Percentiles rank a stretch among this genome's conserved stretches.
These are phyloP conservation scores for Sebastes iracundus DNA, from an alignment of 2,797 vertebrate genomes.

Conservation along the genomic window DNA sequence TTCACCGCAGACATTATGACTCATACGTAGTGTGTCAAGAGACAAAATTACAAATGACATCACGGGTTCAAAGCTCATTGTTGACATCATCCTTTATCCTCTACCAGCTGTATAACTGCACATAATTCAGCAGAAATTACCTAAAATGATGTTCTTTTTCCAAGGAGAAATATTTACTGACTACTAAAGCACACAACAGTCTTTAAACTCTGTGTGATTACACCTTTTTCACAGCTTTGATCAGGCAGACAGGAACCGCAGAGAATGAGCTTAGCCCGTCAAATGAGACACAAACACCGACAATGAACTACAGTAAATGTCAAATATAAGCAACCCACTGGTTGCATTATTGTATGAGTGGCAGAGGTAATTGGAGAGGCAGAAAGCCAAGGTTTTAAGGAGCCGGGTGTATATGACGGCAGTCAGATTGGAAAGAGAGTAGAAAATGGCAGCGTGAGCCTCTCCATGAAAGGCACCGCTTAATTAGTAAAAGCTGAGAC, in stretches of 20 bases:
- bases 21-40: slow-evolving; percentile 41
- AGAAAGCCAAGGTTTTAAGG: not conserved
- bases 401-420: not conserved
- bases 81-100: not conserved
- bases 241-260: slow-evolving; percentile 23
- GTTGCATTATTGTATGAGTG: not conserved
- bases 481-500: slow-evolving; percentile 40
- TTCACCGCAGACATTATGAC: slow-evolving; percentile 39
- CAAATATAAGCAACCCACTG: not conserved
- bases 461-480: slow-evolving; percentile 7
- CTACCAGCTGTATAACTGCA: not conserved
- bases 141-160: not conserved
- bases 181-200: slow-evolving; percentile 1
- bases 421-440: slow-evolving; percentile 6
- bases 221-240: slow-evolving; percentile 35
- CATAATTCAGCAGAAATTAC: not conserved
- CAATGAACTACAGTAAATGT: slow-evolving; percentile 8
- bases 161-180: not conserved
- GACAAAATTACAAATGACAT: slow-evolving; percentile 42
- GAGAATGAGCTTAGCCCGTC: slow-evolving; percentile 23
- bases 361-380: not conserved
- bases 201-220: slow-evolving; percentile 4
- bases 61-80: not conserved
- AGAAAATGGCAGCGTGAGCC: not conserved
- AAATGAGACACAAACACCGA: slow-evolving; percentile 14